Evolutionary conservation across 2,113 vertebrate genomes (phyloP).

Genomic region (Otus sunia): DNA sequence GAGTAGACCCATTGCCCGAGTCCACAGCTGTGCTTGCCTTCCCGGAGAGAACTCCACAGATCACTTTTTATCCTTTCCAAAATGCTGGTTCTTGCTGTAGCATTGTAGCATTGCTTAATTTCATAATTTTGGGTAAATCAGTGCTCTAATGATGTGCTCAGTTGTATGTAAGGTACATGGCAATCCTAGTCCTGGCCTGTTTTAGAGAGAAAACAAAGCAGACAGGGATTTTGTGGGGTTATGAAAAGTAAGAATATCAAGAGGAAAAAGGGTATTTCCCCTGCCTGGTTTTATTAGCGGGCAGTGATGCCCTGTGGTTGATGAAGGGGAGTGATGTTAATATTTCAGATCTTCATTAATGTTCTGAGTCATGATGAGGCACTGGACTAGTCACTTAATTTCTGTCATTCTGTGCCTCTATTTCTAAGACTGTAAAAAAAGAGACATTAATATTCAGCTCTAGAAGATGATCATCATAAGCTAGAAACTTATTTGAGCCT

Average conservation of each 20-base stretch:
- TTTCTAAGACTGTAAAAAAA: not conserved
- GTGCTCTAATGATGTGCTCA: not conserved
- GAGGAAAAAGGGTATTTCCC: not conserved
- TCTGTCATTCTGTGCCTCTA: not conserved
- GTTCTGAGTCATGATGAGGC: not conserved
- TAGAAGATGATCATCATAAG: not conserved
- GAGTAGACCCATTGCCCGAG: not conserved
- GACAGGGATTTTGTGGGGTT: not conserved
- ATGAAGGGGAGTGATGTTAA: not conserved
- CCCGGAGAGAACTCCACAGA: not conserved
- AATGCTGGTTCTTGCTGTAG: not conserved
- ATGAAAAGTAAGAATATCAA: not conserved
- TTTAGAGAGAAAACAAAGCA: not conserved
- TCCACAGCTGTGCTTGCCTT: not conserved
- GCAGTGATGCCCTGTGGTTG: not conserved
- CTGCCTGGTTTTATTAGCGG: not conserved
- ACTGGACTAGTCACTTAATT: not conserved
- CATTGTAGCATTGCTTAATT: not conserved
- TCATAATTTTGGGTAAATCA: not conserved
- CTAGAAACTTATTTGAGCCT: not conserved
- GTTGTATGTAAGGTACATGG: not conserved
- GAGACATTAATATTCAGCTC: not conserved
- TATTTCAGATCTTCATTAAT: not conserved
- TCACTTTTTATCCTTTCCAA: not conserved
- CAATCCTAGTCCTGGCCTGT: not conserved